Evolutionary conservation across 1,140 invertebrate species (phyloP), one percentile per base, ranked within the genome.

Genomic region (Oryctes rhinoceros): DNA sequence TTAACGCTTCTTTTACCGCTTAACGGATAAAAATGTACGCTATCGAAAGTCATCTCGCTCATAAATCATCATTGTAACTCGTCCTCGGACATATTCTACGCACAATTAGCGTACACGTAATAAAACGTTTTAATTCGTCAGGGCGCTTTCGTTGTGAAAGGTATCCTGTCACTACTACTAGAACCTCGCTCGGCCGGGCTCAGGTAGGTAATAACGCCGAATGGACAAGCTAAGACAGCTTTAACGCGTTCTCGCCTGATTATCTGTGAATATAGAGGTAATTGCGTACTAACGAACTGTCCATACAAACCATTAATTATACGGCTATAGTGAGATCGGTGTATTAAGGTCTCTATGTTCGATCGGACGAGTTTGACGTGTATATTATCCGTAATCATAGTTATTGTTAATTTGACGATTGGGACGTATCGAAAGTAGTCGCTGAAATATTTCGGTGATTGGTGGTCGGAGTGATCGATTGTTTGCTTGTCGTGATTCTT

Each of bases 171-270:
- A 71, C 53, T 71, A 37, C 65, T 30, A 71, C 65, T 13, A 71
- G 20, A 18, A 35, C 24, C 53, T 24, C 11, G 18, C 1, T 59
- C 53, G 53, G 53, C 53, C 65, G 24, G 35, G 65, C 77, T 44
- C 78, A 79, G 78, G 53, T 67, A 79, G 53, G 65, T 79, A 44
- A 39, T 79, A 79, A 65, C 37, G 48, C 18, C 67, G 15, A 37
- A 74, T 80, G 79, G 79, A 80, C 79, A 76, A 65, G 48, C 74
- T 39, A 48, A 80, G 79, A 76, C 79, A 80, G 74, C 47, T 76
- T 49, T 18, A 53, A 80, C 67, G 53, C 79, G 48, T 80, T 80
- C 65, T 37, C 47, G 47, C 71, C 47, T 76, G 71, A 76, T 80
- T 80, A 80, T 80, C 79, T 76, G 48, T 78, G 47, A 53, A 48